Conservation (phyloP, 2,888 invertebrate species). For the Anagyrus pseudococci region DNA sequence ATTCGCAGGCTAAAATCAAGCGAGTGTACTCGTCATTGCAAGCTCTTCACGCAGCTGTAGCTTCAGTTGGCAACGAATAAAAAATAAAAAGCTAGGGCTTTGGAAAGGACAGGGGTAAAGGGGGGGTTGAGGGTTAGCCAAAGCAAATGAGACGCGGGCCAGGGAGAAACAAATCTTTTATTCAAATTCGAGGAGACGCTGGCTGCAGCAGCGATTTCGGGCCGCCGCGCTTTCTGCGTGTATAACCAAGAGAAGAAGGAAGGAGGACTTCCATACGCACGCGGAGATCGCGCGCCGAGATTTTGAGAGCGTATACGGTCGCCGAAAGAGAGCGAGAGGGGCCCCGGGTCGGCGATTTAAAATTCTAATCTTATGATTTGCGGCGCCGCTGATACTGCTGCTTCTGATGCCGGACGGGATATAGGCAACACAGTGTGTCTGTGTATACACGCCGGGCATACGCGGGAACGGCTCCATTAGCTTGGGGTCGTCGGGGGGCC, state of each 20-base stretch:
- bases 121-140: too few species aligned
- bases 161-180: slow-evolving; percentile 32
- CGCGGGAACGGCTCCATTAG: slow-evolving; percentile 60
- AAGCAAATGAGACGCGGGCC: slow-evolving; percentile 28
- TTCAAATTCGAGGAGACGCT: slow-evolving; percentile 3
- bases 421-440: too few species aligned
- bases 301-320: slow-evolving; percentile 44
- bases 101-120: too few species aligned
- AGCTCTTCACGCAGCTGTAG: too few species aligned
- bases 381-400: slow-evolving; percentile 46
- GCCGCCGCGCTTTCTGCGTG: too few species aligned
- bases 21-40: too few species aligned
- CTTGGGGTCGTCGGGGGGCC: too few species aligned
- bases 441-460: slow-evolving; percentile 16
- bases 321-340: background rate
- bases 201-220: background rate
- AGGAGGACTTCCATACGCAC: background rate
- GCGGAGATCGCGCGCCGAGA: slow-evolving; percentile 45
- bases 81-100: too few species aligned
- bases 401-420: too few species aligned
- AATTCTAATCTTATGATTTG: slow-evolving; percentile 61
- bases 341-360: slow-evolving; percentile 54
- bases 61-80: too few species aligned
- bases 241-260: slow-evolving; percentile 1
- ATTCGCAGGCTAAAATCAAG: too few species aligned